A percentile compares a stretch with the other conserved stretches of the same genome.
phyloP scores from a whole-genome alignment of 2,888 invertebrate species.

The Thymelicus acteon region DNA sequence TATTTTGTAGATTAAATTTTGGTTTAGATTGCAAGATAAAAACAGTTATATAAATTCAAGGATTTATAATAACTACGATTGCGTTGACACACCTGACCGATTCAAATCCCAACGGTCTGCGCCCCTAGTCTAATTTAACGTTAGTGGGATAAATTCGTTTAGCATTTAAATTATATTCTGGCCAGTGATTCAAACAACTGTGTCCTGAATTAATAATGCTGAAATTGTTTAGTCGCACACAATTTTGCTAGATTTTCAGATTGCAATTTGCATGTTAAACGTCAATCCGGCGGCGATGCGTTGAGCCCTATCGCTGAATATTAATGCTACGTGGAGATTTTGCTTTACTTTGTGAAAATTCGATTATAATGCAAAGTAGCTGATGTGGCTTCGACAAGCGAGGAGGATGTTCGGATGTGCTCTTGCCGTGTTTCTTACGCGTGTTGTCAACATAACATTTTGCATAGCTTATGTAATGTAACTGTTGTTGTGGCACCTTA shows the following conservation, averaged over 20 bases:
- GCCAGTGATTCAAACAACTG: slow-evolving; percentile 78
- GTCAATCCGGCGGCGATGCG: slow-evolving; percentile 80
- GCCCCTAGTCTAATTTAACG: slow-evolving; percentile 70
- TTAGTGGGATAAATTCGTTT: slow-evolving; percentile 79
- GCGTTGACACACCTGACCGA: slow-evolving; percentile 59
- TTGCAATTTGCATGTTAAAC: slow-evolving; percentile 85
- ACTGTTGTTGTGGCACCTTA: too few relatives aligned
- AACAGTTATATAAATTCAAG: slow-evolving; percentile 1
- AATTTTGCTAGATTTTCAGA: slow-evolving; percentile 82
- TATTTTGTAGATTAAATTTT: too few relatives aligned
- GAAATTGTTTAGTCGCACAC: slow-evolving; percentile 81
- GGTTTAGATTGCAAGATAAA: background rate
- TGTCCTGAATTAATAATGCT: slow-evolving; percentile 78
- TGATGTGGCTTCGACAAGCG: slow-evolving; percentile 45
- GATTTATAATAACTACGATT: background rate
- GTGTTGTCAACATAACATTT: background rate
- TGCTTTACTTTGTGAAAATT: slow-evolving; percentile 83
- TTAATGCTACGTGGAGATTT: slow-evolving; percentile 81
- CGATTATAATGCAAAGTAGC: slow-evolving; percentile 83
- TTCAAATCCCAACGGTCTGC: slow-evolving; percentile 65
- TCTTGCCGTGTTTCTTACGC: slow-evolving; percentile 1
- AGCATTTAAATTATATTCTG: slow-evolving; percentile 82
- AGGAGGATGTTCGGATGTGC: background rate
- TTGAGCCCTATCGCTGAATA: slow-evolving; percentile 82
- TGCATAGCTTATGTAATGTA: background rate